Conservation (phyloP, 37 sponge, comb jelly and placozoan species). For the Tethya wilhelma region DNA sequence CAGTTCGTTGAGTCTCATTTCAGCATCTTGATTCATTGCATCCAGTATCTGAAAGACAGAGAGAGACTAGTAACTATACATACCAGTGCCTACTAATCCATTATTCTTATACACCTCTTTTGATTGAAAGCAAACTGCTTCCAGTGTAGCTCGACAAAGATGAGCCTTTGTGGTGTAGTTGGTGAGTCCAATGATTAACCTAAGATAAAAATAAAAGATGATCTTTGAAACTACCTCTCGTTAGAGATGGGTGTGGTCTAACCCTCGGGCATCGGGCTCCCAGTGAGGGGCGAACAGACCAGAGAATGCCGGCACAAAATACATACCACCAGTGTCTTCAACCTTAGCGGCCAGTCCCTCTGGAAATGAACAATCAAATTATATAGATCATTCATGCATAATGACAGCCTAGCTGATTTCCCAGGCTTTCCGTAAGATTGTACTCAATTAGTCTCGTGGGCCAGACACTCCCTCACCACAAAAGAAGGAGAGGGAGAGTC, state of each 20-base stretch:
- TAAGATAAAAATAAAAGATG: background rate
- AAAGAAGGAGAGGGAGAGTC: no score
- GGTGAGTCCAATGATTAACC: constrained; percentile 92
- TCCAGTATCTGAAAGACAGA: constrained; percentile 70
- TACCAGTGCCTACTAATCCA: background rate
- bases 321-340: constrained; percentile 82
- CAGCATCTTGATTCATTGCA: constrained; percentile 92
- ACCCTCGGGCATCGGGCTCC: constrained; percentile 96
- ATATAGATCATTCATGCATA: no score
- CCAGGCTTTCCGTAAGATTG: no score
- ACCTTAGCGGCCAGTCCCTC: constrained; percentile 77
- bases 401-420: no score
- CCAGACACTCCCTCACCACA: no score
- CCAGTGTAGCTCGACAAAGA: constrained; percentile 89
- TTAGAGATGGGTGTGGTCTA: background rate
- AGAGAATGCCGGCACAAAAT: constrained; percentile 99
- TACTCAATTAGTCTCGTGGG: no score
- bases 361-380: constrained; percentile 17
- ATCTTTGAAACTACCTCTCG: background rate
- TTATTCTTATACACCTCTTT: constrained; percentile 67
- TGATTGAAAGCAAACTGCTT: constrained; percentile 93
- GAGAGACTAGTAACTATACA: background rate
- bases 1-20: constrained; percentile 57
- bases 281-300: constrained; percentile 98
- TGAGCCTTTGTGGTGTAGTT: constrained; percentile 81